Base-by-base conservation (phyloP, 2,888 invertebrate species). In the Tetropium fuscum region DNA sequence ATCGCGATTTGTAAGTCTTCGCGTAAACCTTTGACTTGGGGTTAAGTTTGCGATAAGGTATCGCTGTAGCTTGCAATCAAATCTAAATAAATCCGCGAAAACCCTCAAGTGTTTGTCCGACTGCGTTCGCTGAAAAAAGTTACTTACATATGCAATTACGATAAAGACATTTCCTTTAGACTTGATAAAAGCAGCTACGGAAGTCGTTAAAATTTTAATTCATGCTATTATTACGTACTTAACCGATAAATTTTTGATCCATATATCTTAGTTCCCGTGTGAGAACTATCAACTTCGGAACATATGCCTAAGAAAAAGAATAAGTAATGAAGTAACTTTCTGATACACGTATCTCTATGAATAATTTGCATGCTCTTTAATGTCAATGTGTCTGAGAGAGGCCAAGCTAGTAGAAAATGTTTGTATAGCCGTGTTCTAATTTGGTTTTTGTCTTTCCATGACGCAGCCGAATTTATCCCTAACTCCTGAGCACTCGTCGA, bases 401-500 rank as follows among this genome's bases (percentile, higher is more conserved):
- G n/a, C n/a, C n/a, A n/a, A n/a, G n/a, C n/a, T n/a, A n/a, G n/a
- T n/a, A n/a, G n/a, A n/a, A n/a, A n/a, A n/a, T n/a, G n/a, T n/a
- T n/a, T n/a, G n/a, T n/a, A 13, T 6, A 6, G 5, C 11, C 34
- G 34, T 34, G 34, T 34, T 13, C 34, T 34, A 48, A 8, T 48
- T 22, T 48, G 38, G 44, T 25, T 45, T 58, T 53, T 60, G 56
- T 60, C 57, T 64, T 68, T 68, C 63, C 13, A 73, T 58, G 64
- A 65, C 73, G 54, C 72, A 79, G 79, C 74, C 72, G 74, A 78
- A 80, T 80, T 78, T 87, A 84, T 87, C 92, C 89, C 91, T 94
- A 88, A 94, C 91, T 89, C 87, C 92, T 80, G 84, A 91, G 90
- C 86, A 94, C 91, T 94, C 94, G 86, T 93, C 95, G 82, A 98